Evolutionary conservation across 2,797 vertebrate genomes (phyloP), one percentile per base, ranked within the genome.

Genomic region (Luscinia megarhynchos): DNA sequence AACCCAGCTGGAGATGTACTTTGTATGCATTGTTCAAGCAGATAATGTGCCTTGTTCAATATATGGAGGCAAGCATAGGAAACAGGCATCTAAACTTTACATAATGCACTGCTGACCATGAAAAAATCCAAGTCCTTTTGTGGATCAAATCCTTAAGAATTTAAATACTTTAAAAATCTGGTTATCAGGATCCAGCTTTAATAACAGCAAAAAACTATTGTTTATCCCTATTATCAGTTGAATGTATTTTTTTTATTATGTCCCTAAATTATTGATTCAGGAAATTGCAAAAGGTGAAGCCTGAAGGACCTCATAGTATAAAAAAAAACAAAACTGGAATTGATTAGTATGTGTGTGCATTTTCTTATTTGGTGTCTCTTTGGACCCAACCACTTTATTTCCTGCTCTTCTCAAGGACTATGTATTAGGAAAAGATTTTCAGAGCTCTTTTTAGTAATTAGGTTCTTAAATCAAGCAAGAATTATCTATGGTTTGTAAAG

Each of bases 281-380:
- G 55, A 95, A 87, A 87, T 43, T 92, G 41, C 41, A 90, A 84
- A 91, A 76, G 18, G 61, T 53, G 55, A 82, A 76, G 40, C 50
- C 30, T 87, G 59, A 89, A 90, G 62, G 48, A 84, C 10, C 29
- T 87, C 32, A 29, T 2, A 23, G 11, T 26, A 53, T 57, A 7
- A 16, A 66, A 64, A 34, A 14, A 45, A 17, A 50, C 8, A 9
- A 22, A 30, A 30, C 40, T 38, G 53, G 5, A 91, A 84, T 69
- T 94, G 26, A 69, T 92, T 82, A 57, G 11, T 85, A 38, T n/a
- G 11, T 63, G 38, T 66, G 55, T 70, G 89, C 48, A 69, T 2
- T 84, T 89, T 84, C 67, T 95, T 87, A 79, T 76, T 88, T 2
- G 2, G 32, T 79, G 30, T 76, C 74, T 76, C 59, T 34, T 84